Evolutionary conservation across 2,888 invertebrate genomes (phyloP), one percentile per base, ranked within the genome.

Genomic region (Aethes cnicana): DNA sequence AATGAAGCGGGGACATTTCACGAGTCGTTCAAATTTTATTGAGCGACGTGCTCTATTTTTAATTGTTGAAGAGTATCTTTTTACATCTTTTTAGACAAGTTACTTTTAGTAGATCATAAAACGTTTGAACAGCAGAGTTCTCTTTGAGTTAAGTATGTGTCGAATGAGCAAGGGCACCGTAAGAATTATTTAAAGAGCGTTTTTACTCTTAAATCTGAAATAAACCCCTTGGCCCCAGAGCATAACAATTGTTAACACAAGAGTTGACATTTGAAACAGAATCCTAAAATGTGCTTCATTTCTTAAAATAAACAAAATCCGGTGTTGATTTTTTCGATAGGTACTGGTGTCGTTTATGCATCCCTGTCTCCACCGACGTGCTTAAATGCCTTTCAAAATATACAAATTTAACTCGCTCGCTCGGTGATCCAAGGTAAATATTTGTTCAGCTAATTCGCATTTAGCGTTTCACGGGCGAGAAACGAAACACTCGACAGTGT

Each of bases 391-490:
- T 69, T 70, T 62, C 61, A 67, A 74, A 70, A 76, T 69, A 75
- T 68, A 72, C 69, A 75, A 74, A 68, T 79, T 80, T 75, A 81
- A 80, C 77, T 74, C 75, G 61, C 69, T 74, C 73, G n/a, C n/a
- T 62, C 71, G 63, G 63, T 68, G 77, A 72, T 81, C 84, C 79
- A 84, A 88, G 74, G 71, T 65, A 81, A 88, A 89, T 88, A 82
- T 89, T 89, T 79, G 67, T 76, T 69, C 79, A 85, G 79, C 87
- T 89, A 88, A 89, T 88, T 88, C 80, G 84, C 84, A 84, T 84
- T 81, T 71, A 79, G 73, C 78, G 69, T 82, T 82, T 81, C 79
- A 74, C 64, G 62, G 62, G 61, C 60, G 72, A 73, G 86, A 84
- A 84, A 81, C 73, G 82, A 80, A 81, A 83, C 86, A 85, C 77